Base-by-base conservation (phyloP, 2,888 invertebrate species). In the Catocala fraxini region DNA sequence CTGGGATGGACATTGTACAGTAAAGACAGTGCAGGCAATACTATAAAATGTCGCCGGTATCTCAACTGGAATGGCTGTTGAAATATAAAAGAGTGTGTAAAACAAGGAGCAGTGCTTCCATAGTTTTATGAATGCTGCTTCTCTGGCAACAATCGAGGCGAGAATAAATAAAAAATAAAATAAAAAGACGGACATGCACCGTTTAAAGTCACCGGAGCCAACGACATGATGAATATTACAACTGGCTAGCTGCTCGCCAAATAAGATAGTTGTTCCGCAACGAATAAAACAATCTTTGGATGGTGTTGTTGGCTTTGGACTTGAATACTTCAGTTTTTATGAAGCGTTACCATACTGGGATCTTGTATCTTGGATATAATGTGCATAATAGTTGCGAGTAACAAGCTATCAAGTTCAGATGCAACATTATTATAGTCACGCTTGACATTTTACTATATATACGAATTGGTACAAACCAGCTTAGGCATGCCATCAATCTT, bases 181-280 rank as follows among this genome's bases (percentile, higher is more conserved):
- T 67, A 80, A 81, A 82, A 83, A 85, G 79, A 84, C 81, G 82
- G 87, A 88, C 87, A 90, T 89, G 90, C 86, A 85, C 86, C 88
- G 89, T 89, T 92, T 91, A 89, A 89, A 89, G 89, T 89, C 85
- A 85, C 84, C 80, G 84, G 83, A 86, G 90, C 89, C 88, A 89
- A 85, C 86, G 83, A 79, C 81, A 90, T 91, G 89, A 91, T 91
- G 89, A 89, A 92, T 91, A 91, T 91, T 89, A 85, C 89, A 91
- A 85, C 83, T 86, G 76, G 87, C 84, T 81, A 75, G 82, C 74
- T 77, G 76, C 75, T 73, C 72, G 89, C 89, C 88, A 90, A 91
- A 88, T 87, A 83, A 75, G 74, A 79, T 75, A 72, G 65, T 82
- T 80, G 82, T 83, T 76, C 72, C 52, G 68, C 63, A 71, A 75